Conservation (phyloP, 2,888 invertebrate genomes). For the Calameuta pallipes region DNA sequence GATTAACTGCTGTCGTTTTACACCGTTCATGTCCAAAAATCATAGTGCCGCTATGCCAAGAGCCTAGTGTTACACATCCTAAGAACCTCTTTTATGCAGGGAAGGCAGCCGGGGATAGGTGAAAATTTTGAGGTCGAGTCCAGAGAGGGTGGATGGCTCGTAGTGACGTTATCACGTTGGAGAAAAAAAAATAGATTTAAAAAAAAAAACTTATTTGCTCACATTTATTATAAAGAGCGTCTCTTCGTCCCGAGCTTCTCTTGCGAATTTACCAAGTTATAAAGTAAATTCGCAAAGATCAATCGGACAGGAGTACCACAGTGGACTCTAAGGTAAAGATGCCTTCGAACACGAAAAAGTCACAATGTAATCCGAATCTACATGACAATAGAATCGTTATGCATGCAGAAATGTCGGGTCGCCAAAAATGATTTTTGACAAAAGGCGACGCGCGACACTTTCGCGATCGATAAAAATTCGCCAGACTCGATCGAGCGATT, state of each 20-base stretch:
- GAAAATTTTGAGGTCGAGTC: constrained; percentile 36
- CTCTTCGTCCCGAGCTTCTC: not conserved
- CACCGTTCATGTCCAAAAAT: constrained; percentile 49
- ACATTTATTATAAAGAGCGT: not conserved
- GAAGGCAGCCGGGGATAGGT: constrained; percentile 42
- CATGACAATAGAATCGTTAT: not conserved
- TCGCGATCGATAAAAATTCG: not conserved
- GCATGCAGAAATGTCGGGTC: not conserved
- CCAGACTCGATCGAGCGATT: not conserved
- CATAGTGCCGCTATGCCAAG: constrained; percentile 57
- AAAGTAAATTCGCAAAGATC: not conserved
- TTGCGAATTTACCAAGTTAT: not conserved
- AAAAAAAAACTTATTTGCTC: not conserved
- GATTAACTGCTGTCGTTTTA: constrained; percentile 29
- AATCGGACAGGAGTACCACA: not conserved
- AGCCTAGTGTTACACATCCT: constrained; percentile 58
- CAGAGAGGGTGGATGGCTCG: constrained; percentile 53
- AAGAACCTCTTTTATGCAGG: constrained; percentile 50
- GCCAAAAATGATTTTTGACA: not conserved
- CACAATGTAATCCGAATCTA: not conserved
- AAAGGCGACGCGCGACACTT: not conserved
- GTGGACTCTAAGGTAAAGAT: not conserved
- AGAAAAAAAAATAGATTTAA: constrained; percentile 28
- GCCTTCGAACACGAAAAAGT: not conserved
- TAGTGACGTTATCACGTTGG: constrained; percentile 28